Evolutionary conservation across 53 echinoderm and acorn worm genomes (phyloP).

Genomic region (Patiria pectinifera): DNA sequence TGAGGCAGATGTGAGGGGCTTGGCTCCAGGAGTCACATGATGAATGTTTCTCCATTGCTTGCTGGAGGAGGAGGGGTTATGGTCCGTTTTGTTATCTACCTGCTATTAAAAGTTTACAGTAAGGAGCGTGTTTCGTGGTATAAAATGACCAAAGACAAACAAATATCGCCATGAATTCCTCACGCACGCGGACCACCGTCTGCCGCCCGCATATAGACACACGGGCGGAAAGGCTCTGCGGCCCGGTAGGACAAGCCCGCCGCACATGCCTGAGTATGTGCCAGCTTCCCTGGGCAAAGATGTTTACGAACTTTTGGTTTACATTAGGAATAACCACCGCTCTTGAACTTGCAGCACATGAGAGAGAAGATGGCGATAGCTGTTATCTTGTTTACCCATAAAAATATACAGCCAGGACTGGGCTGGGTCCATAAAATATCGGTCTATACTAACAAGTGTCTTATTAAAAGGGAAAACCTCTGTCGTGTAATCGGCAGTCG

Average conservation of each 20-base stretch:
- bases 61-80: neutral
- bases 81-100: neutral
- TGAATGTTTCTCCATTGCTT: neutral
- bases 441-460: slow-evolving; percentile 54
- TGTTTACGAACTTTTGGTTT: slow-evolving; percentile 62
- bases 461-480: slow-evolving; percentile 38
- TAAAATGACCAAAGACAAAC: slow-evolving; percentile 19
- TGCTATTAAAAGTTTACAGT: neutral
- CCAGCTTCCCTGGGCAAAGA: neutral
- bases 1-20: too few relatives aligned
- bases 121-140: slow-evolving; percentile 2
- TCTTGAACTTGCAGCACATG: slow-evolving; percentile 20
- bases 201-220: neutral
- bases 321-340: slow-evolving; percentile 57
- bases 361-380: slow-evolving; percentile 14
- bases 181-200: neutral
- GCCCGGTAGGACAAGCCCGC: neutral
- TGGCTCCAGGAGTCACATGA: neutral
- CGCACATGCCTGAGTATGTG: slow-evolving; percentile 5
- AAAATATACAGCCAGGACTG: slow-evolving; percentile 50
- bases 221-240: neutral
- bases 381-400: slow-evolving; percentile 64
- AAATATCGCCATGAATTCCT: slow-evolving; percentile 17
- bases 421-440: slow-evolving; percentile 55
- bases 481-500: neutral